phyloP scores from a whole-genome alignment of 1,140 invertebrate genomes.

The Panagrolaimus sp. region DNA sequence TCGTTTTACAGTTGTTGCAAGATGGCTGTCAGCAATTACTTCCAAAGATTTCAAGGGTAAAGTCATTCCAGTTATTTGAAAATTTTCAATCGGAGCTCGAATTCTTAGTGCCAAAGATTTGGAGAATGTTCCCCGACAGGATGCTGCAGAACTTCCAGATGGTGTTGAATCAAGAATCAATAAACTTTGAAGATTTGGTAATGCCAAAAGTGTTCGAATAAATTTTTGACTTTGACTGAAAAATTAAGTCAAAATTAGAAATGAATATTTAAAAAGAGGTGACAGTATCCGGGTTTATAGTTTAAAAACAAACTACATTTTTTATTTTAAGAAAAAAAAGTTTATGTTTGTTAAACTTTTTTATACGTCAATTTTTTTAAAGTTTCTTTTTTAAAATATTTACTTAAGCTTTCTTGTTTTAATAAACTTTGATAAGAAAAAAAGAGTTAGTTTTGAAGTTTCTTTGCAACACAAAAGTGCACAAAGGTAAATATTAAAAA shows the following conservation, averaged over 20 bases:
- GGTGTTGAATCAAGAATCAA: conserved; percentile 29
- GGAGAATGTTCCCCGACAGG: conserved; percentile 22
- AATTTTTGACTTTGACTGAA: conserved; percentile 17
- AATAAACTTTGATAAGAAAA: too few species aligned
- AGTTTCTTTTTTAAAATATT: too few species aligned
- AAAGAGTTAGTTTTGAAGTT: too few species aligned
- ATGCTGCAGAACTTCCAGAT: conserved; percentile 15
- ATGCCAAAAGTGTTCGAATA: conserved; percentile 20
- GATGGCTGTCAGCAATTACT: conserved; percentile 17
- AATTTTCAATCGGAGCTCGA: conserved; percentile 18
- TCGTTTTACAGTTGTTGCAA: conserved; percentile 22
- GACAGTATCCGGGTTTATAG: too few species aligned
- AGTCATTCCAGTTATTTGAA: conserved; percentile 36
- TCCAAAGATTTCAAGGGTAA: conserved; percentile 31
- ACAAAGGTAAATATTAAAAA: too few species aligned
- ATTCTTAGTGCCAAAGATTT: conserved; percentile 24
- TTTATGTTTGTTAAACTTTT: too few species aligned
- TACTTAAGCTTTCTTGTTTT: too few species aligned
- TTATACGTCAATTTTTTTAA: too few species aligned
- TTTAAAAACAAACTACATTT: too few species aligned
- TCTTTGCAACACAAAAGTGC: too few species aligned
- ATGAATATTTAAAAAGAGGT: too few species aligned
- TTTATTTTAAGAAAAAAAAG: too few species aligned
- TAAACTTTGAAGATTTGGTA: conserved; percentile 22
- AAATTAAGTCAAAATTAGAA: background rate